Conservation (phyloP, 2,888 invertebrate genomes). For the Dryococelus australis region DNA sequence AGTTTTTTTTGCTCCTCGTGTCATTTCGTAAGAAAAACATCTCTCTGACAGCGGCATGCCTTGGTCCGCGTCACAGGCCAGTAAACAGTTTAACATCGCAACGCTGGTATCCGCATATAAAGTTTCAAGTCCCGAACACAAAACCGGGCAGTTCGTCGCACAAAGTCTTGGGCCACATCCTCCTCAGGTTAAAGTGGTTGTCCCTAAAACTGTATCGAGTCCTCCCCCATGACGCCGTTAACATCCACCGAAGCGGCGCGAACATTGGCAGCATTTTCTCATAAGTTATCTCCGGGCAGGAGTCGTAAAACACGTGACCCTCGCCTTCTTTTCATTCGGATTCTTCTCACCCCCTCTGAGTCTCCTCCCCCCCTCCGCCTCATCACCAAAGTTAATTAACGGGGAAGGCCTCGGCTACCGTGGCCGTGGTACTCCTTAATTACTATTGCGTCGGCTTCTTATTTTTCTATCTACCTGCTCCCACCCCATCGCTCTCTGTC, state of each 20-base stretch:
- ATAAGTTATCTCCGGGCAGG: neutral
- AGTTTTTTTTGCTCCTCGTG: no score
- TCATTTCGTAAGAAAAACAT: no score
- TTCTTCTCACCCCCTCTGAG: neutral
- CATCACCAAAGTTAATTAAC: neutral
- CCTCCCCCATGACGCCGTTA: neutral
- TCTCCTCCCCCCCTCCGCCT: neutral
- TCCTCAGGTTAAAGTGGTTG: no score
- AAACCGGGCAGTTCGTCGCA: no score
- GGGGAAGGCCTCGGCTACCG: conserved; percentile 9
- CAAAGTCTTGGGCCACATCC: no score
- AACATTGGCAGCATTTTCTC: neutral
- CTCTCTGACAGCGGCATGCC: no score
- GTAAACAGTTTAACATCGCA: no score
- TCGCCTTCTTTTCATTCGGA: neutral
- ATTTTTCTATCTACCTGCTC: neutral
- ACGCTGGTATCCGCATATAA: no score
- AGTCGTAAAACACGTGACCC: neutral
- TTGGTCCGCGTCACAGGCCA: no score
- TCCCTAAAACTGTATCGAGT: neutral
- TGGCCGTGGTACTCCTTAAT: conserved; percentile 1
- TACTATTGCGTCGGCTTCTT: conserved; percentile 3
- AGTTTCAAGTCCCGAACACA: no score
- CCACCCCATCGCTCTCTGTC: neutral
- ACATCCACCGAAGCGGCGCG: neutral